Conservation (phyloP, 92 coral and sea anemone genomes). For the Bergia sp. region DNA sequence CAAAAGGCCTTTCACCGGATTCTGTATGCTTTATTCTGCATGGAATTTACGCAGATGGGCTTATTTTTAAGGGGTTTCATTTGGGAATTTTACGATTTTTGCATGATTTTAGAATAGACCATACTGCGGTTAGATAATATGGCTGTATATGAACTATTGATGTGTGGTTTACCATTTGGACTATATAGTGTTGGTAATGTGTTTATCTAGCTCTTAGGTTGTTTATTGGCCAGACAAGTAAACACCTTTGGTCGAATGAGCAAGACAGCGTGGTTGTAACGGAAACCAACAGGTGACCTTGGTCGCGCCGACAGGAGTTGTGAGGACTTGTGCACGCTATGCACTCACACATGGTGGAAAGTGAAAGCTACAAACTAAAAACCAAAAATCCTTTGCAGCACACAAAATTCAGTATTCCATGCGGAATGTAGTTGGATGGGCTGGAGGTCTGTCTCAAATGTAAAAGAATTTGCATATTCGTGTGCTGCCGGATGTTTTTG, state of each 20-base stretch:
- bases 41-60: too few species aligned
- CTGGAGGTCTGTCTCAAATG: background rate
- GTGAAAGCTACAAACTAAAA: too few species aligned
- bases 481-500: background rate
- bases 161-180: too few species aligned
- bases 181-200: background rate
- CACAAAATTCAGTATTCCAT: background rate
- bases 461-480: background rate
- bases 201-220: background rate
- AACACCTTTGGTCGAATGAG: background rate
- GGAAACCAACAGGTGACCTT: background rate
- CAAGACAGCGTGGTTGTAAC: background rate
- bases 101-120: too few species aligned
- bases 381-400: too few species aligned
- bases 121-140: too few species aligned
- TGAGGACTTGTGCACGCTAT: background rate
- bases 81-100: too few species aligned
- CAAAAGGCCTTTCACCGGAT: too few species aligned
- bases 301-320: background rate
- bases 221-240: background rate
- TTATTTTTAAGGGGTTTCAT: too few species aligned
- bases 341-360: background rate
- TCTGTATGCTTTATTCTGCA: too few species aligned
- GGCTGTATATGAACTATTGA: too few species aligned
- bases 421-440: background rate